Conservation (phyloP, 2,797 vertebrate species). For the Danio albolineatus region DNA sequence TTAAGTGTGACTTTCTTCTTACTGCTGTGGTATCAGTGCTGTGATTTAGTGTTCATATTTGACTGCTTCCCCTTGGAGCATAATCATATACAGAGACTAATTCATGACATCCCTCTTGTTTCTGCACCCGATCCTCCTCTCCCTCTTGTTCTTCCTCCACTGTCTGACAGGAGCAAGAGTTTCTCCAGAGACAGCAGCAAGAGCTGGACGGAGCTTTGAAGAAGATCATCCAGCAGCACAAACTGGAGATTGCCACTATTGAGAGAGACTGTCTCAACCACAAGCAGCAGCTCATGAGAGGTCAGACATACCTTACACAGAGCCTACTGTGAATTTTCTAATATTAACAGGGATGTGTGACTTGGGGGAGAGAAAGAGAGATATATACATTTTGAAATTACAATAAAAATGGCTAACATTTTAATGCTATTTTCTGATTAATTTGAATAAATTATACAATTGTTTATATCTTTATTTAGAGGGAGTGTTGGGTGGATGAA, state of each 20-base stretch:
- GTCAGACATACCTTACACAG: constrained; percentile 66
- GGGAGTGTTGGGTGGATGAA: too few species aligned
- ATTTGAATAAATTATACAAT: too few species aligned
- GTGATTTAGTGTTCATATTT: constrained; percentile 55
- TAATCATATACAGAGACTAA: constrained; percentile 14
- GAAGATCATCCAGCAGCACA: constrained; percentile 99
- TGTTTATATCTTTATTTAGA: too few species aligned
- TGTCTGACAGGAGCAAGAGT: constrained; percentile 92
- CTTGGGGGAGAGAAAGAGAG: too few species aligned
- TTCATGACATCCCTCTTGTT: background rate
- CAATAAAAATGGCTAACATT: too few species aligned
- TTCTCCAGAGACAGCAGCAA: constrained; percentile 97
- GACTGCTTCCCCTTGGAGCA: constrained; percentile 44
- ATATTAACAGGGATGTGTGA: background rate
- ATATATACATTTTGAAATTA: too few species aligned
- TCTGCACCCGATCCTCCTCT: constrained; percentile 8
- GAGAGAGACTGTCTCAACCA: constrained; percentile 96
- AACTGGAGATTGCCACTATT: constrained; percentile 94
- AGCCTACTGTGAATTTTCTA: background rate
- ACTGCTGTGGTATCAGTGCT: constrained; percentile 44
- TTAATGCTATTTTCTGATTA: too few species aligned
- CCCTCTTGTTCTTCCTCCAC: constrained; percentile 15
- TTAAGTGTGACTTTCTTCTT: constrained; percentile 40
- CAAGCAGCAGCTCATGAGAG: constrained; percentile 98
- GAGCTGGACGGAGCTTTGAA: constrained; percentile 95